phyloP scores from a whole-genome alignment of 2,797 vertebrate species.

The Neomorphus geoffroyi region DNA sequence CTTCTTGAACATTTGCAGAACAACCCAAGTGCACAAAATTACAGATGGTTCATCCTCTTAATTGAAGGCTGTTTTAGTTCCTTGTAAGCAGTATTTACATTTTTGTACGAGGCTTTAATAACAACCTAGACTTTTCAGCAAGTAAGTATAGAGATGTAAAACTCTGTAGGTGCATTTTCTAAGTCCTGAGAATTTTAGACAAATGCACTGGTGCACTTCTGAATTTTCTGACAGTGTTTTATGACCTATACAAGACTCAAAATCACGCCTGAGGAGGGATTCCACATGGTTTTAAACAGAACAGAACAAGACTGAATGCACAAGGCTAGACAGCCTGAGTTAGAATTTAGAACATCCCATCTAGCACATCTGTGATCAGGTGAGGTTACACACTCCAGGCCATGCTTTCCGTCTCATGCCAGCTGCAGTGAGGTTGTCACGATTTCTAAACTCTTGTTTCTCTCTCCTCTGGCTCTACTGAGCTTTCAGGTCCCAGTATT shows the following conservation, averaged over 20 bases:
- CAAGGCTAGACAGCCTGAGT: background rate
- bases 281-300: background rate
- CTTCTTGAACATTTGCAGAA: constrained; percentile 11
- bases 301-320: background rate
- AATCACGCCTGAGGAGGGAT: background rate
- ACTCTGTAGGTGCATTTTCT: background rate
- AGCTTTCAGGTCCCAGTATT: background rate
- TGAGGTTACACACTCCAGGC: background rate
- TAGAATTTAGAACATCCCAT: background rate
- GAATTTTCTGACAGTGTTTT: background rate
- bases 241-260: background rate
- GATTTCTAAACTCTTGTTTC: background rate
- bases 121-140: background rate
- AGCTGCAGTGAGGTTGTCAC: background rate
- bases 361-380: background rate
- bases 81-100: background rate
- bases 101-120: background rate
- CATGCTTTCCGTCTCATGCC: background rate
- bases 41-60: background rate
- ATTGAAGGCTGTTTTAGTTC: background rate
- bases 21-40: background rate
- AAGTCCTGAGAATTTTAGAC: background rate
- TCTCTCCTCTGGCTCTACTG: background rate
- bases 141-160: background rate
- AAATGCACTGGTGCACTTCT: background rate